Percentiles rank a stretch among this genome's conserved stretches.
These are phyloP conservation scores for Tricholauxania praeusta DNA, from an alignment of 2,888 invertebrate species.

Conservation along the genomic window DNA sequence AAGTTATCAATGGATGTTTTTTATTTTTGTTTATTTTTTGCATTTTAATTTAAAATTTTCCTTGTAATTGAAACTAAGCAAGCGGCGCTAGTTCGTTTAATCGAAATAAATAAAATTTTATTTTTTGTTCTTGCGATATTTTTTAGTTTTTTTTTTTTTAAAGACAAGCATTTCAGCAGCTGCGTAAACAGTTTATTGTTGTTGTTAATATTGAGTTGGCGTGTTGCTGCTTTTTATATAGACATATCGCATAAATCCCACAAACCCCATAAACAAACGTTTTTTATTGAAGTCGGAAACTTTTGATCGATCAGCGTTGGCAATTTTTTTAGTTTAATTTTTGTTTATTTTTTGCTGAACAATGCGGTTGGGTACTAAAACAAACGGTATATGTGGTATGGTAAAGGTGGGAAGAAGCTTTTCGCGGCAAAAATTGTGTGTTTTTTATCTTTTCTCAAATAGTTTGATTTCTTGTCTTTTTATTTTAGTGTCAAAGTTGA, in stretches of 20 bases:
- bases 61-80: too few species aligned
- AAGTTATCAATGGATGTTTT: too few species aligned
- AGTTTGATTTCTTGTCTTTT: too few species aligned
- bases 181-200: background rate
- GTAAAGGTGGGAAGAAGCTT: background rate
- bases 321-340: background rate
- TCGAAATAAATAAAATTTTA: too few species aligned
- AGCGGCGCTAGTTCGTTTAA: too few species aligned
- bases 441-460: too few species aligned
- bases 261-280: background rate
- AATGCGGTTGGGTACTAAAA: background rate
- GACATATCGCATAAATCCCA: background rate
- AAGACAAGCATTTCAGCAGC: background rate
- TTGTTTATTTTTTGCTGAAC: background rate
- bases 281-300: constrained; percentile 20
- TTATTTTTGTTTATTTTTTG: too few species aligned
- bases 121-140: too few species aligned
- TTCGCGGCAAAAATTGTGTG: too few species aligned
- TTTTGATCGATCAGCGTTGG: constrained; percentile 4
- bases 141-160: too few species aligned
- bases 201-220: background rate
- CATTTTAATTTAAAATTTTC: too few species aligned
- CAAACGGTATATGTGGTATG: background rate
- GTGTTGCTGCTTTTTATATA: background rate
- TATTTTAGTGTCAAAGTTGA: too few species aligned